Evolutionary conservation across 2,113 vertebrate genomes (phyloP), one percentile per base, ranked within the genome.

Genomic region (human): DNA sequence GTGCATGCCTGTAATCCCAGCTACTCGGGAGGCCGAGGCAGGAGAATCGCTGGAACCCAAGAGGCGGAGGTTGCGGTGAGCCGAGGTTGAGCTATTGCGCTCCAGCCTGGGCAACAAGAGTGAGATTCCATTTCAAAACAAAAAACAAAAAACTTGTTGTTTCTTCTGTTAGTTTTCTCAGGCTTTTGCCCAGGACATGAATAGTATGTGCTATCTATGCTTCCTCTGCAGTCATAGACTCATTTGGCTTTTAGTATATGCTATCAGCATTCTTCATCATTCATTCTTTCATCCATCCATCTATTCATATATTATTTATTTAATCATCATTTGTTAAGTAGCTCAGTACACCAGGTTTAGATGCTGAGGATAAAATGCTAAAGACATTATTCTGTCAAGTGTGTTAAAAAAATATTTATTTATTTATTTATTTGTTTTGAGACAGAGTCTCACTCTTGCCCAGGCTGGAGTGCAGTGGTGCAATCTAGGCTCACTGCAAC

Each of bases 41-140:
- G 59, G 25, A 25, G 59, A 25, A 61, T 55, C 2, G 6, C 59
- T 25, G 22, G 59, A 61, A 25, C 25, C 59, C 9, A 61, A 25
- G 59, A 61, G 59, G 59, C 2, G 3, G 59, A 61, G 23, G 59
- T 25, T 61, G 8, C 25, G 3, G 59, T 61, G 59, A 55, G 20
- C 23, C 0, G 23, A 25, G 59, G 10, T 22, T 1, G 0, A 25
- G 23, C 59, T 23, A 25, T 25, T 61, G 25, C 0, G 8, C 59
- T 61, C 23, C 59, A 61, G 59, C 25, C 59, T 61, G 23, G 23
- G 25, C 25, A 25, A 61, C 23, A 55, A 61, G 59, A 61, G 23
- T 61, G 59, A 61, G 59, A 61, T 23, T 61, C 59, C 59, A 55
- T 55, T 55, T 55, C 52, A 55, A 61, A 61, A 61, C 8, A 11